Base-by-base conservation (phyloP, 2,888 invertebrate genomes). In the Latrodectus hesperus region DNA sequence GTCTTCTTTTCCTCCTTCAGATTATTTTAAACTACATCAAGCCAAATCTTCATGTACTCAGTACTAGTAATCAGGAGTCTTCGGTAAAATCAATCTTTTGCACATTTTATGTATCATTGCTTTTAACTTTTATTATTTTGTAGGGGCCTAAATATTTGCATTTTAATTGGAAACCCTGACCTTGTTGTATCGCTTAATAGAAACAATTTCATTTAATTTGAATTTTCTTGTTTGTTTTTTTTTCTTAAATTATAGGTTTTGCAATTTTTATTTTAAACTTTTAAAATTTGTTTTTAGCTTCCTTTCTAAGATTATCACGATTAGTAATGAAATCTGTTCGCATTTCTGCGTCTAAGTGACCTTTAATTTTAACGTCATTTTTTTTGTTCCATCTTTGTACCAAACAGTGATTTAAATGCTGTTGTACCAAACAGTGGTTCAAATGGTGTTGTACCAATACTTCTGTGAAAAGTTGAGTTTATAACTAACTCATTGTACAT, bases 211-310 rank as follows among this genome's bases (percentile, higher is more conserved):
- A 0, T 60, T 55, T 0, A 75, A n/a, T 22, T 75, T 0, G 55
- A 11, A 55, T 75, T 60, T 60, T 26, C 8, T 11, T 12, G 38
- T 14, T 64, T 64, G 11, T 26, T 38, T 75, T n/a, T n/a, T 1
- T 38, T 51, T 5, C 6, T 14, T 2, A 64, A 38, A 38, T 75
- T 75, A 10, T 75, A 64, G 22, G 26, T 64, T 9, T 14, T 1
- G 12, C 14, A 3, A 60, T 26, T 75, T 60, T 38, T 22, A 11
- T 74, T 14, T 74, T 55, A 60, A 22, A 55, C 55, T 55, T 55
- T 55, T 12, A 11, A 55, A 16, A 64, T 75, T 26, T 77, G 77
- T 17, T 64, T 12, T 75, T 75, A 3, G 64, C 60, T 38, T 75
- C 74, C 4, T 55, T 12, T 6, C 38, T 26, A 12, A 60, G n/a